Conservation (phyloP, 2,888 invertebrate species). For the Chrysina gloriosa region DNA sequence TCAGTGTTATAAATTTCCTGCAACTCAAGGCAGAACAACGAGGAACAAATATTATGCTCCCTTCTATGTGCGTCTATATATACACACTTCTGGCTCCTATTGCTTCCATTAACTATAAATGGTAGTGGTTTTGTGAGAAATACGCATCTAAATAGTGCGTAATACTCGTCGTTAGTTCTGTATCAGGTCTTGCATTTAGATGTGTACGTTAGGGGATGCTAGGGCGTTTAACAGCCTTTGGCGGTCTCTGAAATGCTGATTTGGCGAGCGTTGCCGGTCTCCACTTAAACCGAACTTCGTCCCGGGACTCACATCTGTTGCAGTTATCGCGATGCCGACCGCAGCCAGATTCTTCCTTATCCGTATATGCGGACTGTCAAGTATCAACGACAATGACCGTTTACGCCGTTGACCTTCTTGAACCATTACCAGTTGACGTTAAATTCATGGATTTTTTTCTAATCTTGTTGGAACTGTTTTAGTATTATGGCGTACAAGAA, state of each 20-base stretch:
- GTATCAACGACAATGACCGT: slow-evolving; percentile 52
- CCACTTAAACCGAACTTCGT: slow-evolving; percentile 52
- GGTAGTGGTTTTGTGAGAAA: slow-evolving; percentile 36
- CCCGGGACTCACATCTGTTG: slow-evolving; percentile 58
- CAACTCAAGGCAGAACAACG: too few species aligned
- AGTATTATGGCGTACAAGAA: slow-evolving; percentile 3
- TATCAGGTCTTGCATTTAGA: slow-evolving; percentile 58
- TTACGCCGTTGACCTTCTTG: slow-evolving; percentile 50
- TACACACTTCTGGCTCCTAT: slow-evolving; percentile 11
- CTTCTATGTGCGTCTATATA: slow-evolving; percentile 14
- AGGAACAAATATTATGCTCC: slow-evolving; percentile 4
- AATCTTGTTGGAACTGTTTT: not conserved
- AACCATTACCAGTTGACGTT: slow-evolving; percentile 42
- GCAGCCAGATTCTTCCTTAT: slow-evolving; percentile 50
- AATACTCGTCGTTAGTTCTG: slow-evolving; percentile 55
- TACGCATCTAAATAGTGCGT: slow-evolving; percentile 54
- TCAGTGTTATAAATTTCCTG: too few species aligned
- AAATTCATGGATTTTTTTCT: slow-evolving; percentile 34
- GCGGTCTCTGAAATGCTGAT: slow-evolving; percentile 56
- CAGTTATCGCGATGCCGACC: slow-evolving; percentile 43
- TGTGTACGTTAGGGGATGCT: slow-evolving; percentile 56
- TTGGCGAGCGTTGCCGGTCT: slow-evolving; percentile 52
- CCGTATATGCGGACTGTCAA: slow-evolving; percentile 47
- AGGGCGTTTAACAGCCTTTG: slow-evolving; percentile 54
- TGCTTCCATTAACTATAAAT: slow-evolving; percentile 37